Conservation (phyloP, 2,888 invertebrate genomes). For the Hirtodrosophila histrioides region DNA sequence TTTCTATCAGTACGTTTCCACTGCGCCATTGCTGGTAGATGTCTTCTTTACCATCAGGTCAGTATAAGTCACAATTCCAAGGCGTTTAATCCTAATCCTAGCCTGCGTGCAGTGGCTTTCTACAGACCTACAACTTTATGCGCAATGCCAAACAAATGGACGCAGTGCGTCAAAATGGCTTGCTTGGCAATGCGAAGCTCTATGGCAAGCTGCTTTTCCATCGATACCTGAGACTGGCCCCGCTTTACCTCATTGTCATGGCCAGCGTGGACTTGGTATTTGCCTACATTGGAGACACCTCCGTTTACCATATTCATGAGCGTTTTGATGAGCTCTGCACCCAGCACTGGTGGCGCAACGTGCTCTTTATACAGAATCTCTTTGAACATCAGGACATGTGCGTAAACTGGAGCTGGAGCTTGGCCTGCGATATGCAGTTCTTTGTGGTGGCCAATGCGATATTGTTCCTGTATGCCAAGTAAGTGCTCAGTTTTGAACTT, state of each 20-base stretch:
- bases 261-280: constrained; percentile 82
- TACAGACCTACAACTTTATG: constrained; percentile 83
- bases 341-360: constrained; percentile 84
- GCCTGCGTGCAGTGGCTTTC: constrained; percentile 76
- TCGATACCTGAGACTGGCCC: constrained; percentile 82
- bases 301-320: constrained; percentile 83
- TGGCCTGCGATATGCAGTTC: constrained; percentile 85
- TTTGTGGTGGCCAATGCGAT: constrained; percentile 81
- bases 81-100: not conserved
- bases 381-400: constrained; percentile 83
- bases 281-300: constrained; percentile 83
- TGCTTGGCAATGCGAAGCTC: constrained; percentile 72
- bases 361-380: constrained; percentile 84
- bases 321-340: constrained; percentile 82
- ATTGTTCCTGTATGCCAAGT: constrained; percentile 83
- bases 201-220: constrained; percentile 82
- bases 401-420: constrained; percentile 84
- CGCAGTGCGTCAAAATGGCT: constrained; percentile 69
- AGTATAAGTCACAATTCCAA: not conserved
- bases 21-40: constrained; percentile 83
- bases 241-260: constrained; percentile 82
- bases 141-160: constrained; percentile 78
- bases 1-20: constrained; percentile 83
- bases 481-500: constrained; percentile 29
- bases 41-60: constrained; percentile 84